Base-by-base conservation (phyloP, 2,888 invertebrate genomes). In the Spicauda simplicius region DNA sequence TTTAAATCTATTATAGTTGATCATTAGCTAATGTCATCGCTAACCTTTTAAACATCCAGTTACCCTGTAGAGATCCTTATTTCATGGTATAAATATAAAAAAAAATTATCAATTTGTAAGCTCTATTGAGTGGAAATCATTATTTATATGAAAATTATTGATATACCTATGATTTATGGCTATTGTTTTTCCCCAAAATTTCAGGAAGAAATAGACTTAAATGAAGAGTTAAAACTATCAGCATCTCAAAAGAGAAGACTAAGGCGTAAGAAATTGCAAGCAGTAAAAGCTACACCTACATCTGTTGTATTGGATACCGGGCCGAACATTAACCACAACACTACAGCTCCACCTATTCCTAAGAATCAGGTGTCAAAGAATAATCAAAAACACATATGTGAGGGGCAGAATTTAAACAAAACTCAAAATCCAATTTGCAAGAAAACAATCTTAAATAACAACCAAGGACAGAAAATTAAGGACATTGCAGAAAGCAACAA, bases 191-290 rank as follows among this genome's bases (percentile, higher is more conserved):
- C 12, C n/a, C 57, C 37, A 7, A 18, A 60, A 55, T 66, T 66
- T 48, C 66, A 66, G 66, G 66, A 66, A 11, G 57, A 58, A 16
- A 56, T 48, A 16, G 60, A 63, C 12, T 12, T 20, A 18, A 18
- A 20, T 37, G 55, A 60, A 20, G 60, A 66, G 37, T 11, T 50
- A 14, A 37, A 54, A 56, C 33, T 10, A 10, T n/a, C 54, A 45
- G n/a, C 76, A 64, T 73, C 85, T 45, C 74, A 83, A 64, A 89
- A 82, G 67, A 80, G 89, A 73, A 81, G 88, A 69, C 73, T 80
- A 19, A 77, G 89, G 64, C 78, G 88, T 30, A 84, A 82, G 69
- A 88, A 76, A 70, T 72, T 85, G 12, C 77, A 78, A 67, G 80
- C 76, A 19, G 75, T 78, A 58, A 71, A 71, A 54, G 67, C 64